Percentiles rank a stretch among this genome's conserved stretches.
These are phyloP conservation scores for Epirrhoe tristata DNA, from an alignment of 2,888 invertebrate genomes.

Conservation along the genomic window DNA sequence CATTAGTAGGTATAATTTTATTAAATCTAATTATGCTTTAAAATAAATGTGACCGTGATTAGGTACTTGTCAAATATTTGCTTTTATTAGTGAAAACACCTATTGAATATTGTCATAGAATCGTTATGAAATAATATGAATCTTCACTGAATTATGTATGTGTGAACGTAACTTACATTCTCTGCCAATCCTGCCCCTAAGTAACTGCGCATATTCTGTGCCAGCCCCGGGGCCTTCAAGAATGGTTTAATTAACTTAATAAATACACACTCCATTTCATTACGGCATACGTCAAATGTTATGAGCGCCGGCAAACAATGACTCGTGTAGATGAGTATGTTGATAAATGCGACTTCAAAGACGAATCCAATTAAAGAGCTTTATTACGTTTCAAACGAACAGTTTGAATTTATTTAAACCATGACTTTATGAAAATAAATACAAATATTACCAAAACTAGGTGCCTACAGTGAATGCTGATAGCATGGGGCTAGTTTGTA, in stretches of 20 bases:
- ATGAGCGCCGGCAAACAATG: constrained; percentile 63
- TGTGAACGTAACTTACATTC: constrained; percentile 9
- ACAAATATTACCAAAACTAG: too few relatives aligned
- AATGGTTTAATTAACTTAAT: constrained; percentile 84
- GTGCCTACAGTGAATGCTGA: too few relatives aligned
- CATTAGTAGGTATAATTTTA: too few relatives aligned
- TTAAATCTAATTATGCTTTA: too few relatives aligned
- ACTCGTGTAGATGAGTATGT: constrained; percentile 19
- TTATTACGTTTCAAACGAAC: constrained; percentile 14
- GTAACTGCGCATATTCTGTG: constrained; percentile 33
- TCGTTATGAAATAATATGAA: too few relatives aligned
- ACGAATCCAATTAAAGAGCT: constrained; percentile 5
- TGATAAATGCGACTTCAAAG: constrained; percentile 21
- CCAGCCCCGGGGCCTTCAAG: constrained; percentile 63
- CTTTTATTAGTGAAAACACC: too few relatives aligned
- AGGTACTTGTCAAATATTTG: too few relatives aligned
- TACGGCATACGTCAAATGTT: constrained; percentile 83
- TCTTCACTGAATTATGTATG: neutral
- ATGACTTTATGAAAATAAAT: neutral
- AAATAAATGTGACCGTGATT: too few relatives aligned
- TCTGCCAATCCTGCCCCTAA: constrained; percentile 35
- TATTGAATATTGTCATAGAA: too few relatives aligned
- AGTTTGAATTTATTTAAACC: neutral
- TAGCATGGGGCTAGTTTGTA: too few relatives aligned
- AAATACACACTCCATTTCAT: constrained; percentile 84